Percentiles rank a stretch among this genome's conserved stretches.
Evolutionary conservation across 2,113 vertebrate genomes (phyloP).

Genomic region (Paraplagusia blochii): DNA sequence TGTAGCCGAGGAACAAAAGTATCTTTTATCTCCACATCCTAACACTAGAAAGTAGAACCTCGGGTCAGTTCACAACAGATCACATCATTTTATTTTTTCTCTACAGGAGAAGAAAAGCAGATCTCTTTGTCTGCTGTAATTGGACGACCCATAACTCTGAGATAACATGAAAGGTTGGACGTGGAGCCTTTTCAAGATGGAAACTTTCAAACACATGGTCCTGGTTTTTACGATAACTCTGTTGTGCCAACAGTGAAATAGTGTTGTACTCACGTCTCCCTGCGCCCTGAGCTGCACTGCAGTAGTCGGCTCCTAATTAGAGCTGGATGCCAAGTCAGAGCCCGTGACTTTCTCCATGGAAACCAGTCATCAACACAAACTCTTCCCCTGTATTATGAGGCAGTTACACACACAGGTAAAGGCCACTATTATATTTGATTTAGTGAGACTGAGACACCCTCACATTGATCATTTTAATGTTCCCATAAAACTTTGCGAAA

Average conservation of each 20-base stretch:
- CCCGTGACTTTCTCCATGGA: conserved; percentile 39
- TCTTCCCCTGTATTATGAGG: neutral
- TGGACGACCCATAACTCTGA: neutral
- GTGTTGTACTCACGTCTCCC: conserved; percentile 11
- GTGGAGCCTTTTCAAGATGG: neutral
- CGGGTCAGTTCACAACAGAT: neutral
- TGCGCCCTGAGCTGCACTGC: conserved; percentile 9
- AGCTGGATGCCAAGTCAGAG: conserved; percentile 10
- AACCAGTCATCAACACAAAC: conserved; percentile 29
- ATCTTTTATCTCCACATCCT: no score
- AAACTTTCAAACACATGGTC: neutral
- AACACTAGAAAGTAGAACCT: neutral
- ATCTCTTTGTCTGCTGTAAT: neutral
- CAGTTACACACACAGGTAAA: conserved; percentile 5
- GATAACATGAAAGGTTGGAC: conserved; percentile 6
- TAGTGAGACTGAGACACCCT: neutral
- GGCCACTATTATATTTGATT: neutral
- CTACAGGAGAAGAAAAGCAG: neutral
- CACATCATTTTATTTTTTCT: neutral
- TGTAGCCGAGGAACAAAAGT: no score
- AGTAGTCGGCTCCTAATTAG: conserved; percentile 28
- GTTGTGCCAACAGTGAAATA: conserved; percentile 20
- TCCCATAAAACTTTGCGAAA: no score
- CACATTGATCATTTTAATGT: no score
- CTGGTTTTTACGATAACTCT: neutral